Base-by-base conservation (phyloP, 92 coral and sea anemone genomes). In the Zoanthus sansibaricus region DNA sequence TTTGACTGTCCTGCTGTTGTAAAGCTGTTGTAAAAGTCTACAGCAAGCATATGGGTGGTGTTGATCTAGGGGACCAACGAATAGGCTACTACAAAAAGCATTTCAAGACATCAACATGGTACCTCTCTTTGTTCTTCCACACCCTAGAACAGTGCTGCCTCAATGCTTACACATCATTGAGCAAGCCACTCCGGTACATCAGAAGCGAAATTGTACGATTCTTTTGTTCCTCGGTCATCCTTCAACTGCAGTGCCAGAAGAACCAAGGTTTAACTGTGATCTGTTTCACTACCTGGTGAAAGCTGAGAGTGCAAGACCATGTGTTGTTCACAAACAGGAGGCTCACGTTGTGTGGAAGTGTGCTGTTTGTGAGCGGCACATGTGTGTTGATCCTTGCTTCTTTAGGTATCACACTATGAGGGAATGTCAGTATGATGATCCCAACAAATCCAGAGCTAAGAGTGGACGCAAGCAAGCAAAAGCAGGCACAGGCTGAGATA, bases 311-410 rank as follows among this genome's bases (percentile, higher is more conserved):
- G 21, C 77, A 45, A 75, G 68, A 74, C 45, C 75, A 56, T 74
- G 89, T 49, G 73, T 75, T 37, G 76, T 75, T 72, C 89, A 86
- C 84, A 86, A 78, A 54, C 84, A 86, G 66, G 89, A 86, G 82
- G 89, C 72, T 71, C 74, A 67, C 37, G 33, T 71, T 33, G 83
- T 76, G 70, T 61, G 76, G 17, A 71, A 86, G 83, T 86, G 89
- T 86, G 89, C 89, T 86, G 77, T 86, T 66, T 64, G 68, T 55
- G 64, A 86, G 89, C 71, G 51, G 15, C 73, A 86, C 71, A 83
- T 86, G 88, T 86, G 88, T 45, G 74, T 58, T 73, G 83, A 59
- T 46, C 82, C 83, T 61, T 86, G 83, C 75, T 86, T 86, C 79
- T 78, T 71, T 47, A 32, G 83, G 48, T 84, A 84, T 61, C 88